Conservation (phyloP, 2,797 vertebrate genomes). For the Myripristis jacobus region DNA sequence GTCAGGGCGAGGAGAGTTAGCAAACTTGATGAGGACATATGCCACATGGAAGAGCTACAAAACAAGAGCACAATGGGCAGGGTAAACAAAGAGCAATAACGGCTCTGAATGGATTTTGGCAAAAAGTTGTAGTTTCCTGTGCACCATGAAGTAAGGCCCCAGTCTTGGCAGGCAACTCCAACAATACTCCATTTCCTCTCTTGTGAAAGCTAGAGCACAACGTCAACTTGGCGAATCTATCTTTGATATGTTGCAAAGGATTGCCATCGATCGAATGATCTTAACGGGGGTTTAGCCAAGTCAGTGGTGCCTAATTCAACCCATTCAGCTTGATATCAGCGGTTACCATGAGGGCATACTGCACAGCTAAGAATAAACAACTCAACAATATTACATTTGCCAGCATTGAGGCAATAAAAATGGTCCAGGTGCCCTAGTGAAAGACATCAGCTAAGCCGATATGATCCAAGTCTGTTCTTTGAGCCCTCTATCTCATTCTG, state of each 20-base stretch:
- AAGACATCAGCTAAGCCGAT: constrained; percentile 60
- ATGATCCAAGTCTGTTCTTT: constrained; percentile 55
- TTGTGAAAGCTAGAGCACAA: constrained; percentile 29
- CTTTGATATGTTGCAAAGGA: constrained; percentile 10
- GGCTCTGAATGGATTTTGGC: constrained; percentile 50
- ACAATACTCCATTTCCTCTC: constrained; percentile 63
- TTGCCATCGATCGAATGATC: constrained; percentile 32
- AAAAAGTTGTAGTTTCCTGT: constrained; percentile 60
- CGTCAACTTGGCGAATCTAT: constrained; percentile 21
- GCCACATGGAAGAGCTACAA: constrained; percentile 94
- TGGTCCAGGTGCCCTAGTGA: constrained; percentile 62
- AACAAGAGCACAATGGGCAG: constrained; percentile 56
- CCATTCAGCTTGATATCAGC: constrained; percentile 10
- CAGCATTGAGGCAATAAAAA: constrained; percentile 51
- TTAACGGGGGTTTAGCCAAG: constrained; percentile 12
- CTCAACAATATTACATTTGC: constrained; percentile 35
- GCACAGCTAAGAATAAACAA: constrained; percentile 4
- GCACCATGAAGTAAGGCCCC: constrained; percentile 25
- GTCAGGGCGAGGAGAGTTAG: constrained; percentile 94
- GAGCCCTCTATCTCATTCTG: constrained; percentile 59
- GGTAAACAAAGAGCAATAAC: constrained; percentile 51
- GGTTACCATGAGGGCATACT: constrained; percentile 12
- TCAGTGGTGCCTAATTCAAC: constrained; percentile 27
- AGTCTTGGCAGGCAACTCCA: constrained; percentile 41
- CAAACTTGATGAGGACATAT: constrained; percentile 95